phyloP scores from a whole-genome alignment of 1,140 invertebrate genomes.

The Zaprionus tsacasi region DNA sequence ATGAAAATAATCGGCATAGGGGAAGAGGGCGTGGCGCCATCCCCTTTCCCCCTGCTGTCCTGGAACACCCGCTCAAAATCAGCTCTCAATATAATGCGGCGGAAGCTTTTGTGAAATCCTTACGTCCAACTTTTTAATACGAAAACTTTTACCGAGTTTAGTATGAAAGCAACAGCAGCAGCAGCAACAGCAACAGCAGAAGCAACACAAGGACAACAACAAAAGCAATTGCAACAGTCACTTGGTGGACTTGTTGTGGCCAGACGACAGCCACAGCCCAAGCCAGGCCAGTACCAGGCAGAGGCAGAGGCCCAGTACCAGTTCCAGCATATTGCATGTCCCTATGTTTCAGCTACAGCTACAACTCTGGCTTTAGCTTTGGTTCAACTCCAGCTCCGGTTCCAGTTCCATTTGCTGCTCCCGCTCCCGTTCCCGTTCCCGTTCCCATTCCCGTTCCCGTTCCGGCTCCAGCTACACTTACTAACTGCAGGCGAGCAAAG shows the following conservation, averaged over 20 bases:
- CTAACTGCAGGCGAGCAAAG: slow-evolving; percentile 55
- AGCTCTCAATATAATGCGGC: slow-evolving; percentile 80
- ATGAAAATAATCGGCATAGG: slow-evolving; percentile 45
- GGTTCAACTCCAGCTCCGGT: neutral
- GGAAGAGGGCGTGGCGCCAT: neutral
- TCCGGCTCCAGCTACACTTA: slow-evolving; percentile 13
- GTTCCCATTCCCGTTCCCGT: neutral
- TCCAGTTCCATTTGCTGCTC: neutral
- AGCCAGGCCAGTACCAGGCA: slow-evolving; percentile 7
- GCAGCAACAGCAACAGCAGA: slow-evolving; percentile 39
- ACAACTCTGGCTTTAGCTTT: neutral
- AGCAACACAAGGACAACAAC: slow-evolving; percentile 55
- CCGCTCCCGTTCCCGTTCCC: neutral
- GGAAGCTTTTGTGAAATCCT: slow-evolving; percentile 82
- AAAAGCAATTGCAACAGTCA: slow-evolving; percentile 80
- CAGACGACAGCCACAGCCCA: slow-evolving; percentile 54
- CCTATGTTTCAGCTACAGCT: slow-evolving; percentile 3
- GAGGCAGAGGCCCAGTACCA: slow-evolving; percentile 1
- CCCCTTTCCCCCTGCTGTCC: neutral
- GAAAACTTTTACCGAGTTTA: slow-evolving; percentile 76
- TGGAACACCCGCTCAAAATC: slow-evolving; percentile 61
- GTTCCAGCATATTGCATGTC: neutral
- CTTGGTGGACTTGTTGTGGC: slow-evolving; percentile 79
- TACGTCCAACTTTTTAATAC: slow-evolving; percentile 82
- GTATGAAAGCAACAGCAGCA: slow-evolving; percentile 65